phyloP scores from a whole-genome alignment of 2,888 invertebrate genomes.

The Aporophyla lueneburgensis region DNA sequence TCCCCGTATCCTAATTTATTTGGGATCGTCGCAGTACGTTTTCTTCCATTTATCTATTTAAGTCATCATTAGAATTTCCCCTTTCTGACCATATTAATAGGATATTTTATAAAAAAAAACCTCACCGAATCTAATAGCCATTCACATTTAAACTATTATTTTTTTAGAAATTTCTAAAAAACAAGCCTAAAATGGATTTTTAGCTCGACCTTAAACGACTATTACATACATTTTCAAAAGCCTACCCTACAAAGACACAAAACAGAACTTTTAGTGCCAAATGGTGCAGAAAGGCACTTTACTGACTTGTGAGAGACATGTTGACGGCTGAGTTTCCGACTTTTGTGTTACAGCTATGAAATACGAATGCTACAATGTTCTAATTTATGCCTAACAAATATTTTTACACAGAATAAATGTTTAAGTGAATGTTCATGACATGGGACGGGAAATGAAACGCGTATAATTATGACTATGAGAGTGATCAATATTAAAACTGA shows the following conservation, averaged over 20 bases:
- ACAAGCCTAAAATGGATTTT: not conserved
- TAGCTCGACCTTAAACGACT: not conserved
- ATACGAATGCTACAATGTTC: slow-evolving; percentile 11
- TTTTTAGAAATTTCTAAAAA: not conserved
- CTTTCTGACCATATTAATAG: no score
- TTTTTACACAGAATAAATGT: not conserved
- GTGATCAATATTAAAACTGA: not conserved
- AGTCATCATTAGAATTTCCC: not conserved
- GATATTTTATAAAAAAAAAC: not conserved
- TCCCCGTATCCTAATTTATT: not conserved
- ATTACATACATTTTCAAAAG: slow-evolving; percentile 10
- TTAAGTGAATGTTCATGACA: not conserved
- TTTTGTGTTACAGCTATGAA: slow-evolving; percentile 10
- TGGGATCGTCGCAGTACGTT: not conserved
- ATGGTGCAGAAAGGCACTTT: slow-evolving; percentile 30
- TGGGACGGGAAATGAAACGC: not conserved
- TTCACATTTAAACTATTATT: not conserved
- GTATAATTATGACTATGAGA: not conserved
- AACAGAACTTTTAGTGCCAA: slow-evolving; percentile 30
- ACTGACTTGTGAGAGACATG: slow-evolving; percentile 25
- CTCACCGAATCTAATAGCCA: not conserved
- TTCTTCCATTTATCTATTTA: not conserved
- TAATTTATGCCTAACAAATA: slow-evolving; percentile 4
- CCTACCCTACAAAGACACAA: slow-evolving; percentile 1
- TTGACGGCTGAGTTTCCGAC: slow-evolving; percentile 37